Conservation (phyloP, 2,797 vertebrate genomes). For the Pelodytes ibericus region DNA sequence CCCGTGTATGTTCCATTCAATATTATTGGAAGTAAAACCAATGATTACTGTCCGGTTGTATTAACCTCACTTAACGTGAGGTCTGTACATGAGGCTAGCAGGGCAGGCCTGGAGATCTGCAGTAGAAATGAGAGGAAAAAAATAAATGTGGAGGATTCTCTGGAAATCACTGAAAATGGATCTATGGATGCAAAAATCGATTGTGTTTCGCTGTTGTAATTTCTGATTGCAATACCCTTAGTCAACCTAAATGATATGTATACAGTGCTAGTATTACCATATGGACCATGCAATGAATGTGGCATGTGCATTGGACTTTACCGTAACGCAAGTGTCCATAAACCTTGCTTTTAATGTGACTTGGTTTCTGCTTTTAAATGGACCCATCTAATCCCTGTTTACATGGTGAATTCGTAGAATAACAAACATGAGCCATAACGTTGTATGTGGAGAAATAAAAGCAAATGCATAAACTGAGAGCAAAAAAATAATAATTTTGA, state of each 20-base stretch:
- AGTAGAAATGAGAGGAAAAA: neutral
- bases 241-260: constrained; percentile 42
- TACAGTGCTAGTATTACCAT: constrained; percentile 44
- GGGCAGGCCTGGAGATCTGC: neutral
- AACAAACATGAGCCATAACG: no score
- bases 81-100: neutral
- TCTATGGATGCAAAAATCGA: constrained; percentile 15
- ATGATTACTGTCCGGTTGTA: constrained; percentile 25
- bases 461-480: no score
- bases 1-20: constrained; percentile 21
- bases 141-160: neutral
- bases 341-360: no score
- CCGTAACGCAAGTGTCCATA: neutral
- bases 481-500: no score
- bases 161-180: constrained; percentile 17
- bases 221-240: constrained; percentile 20
- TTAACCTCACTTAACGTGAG: constrained; percentile 22
- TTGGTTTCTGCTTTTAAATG: no score
- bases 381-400: no score
- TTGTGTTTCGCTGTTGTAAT: constrained; percentile 1
- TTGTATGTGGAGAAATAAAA: no score
- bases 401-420: no score
- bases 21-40: constrained; percentile 39
- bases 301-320: neutral
- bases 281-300: constrained; percentile 40